Evolutionary conservation across 2,113 vertebrate genomes (phyloP).

Genomic region (Caracal caracal): DNA sequence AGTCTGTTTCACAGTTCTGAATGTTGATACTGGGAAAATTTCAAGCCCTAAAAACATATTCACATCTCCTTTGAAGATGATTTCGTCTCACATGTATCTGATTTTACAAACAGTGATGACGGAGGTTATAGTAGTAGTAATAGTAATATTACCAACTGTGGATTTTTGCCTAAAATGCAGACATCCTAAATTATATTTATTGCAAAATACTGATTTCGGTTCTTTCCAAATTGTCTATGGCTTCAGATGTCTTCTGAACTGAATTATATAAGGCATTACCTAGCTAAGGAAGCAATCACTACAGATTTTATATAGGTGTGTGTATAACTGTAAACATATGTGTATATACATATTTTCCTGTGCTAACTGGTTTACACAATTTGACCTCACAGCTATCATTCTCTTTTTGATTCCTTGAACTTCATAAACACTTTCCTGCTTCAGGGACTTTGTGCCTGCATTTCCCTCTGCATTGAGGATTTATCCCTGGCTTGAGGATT

Average conservation of each 20-base stretch:
- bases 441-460: neutral
- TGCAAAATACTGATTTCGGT: neutral
- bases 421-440: neutral
- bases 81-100: neutral
- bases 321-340: neutral
- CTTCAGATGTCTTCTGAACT: neutral
- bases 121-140: neutral
- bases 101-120: neutral
- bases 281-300: neutral
- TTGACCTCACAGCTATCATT: neutral
- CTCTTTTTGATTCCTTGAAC: neutral
- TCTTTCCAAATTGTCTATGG: neutral
- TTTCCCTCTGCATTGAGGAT: neutral
- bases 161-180: constrained; percentile 14
- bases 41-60: constrained; percentile 43
- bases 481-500: neutral
- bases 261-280: neutral
- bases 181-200: constrained; percentile 27
- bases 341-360: neutral
- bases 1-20: constrained; percentile 51
- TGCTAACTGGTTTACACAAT: neutral
- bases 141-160: neutral
- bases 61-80: constrained; percentile 27
- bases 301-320: neutral
- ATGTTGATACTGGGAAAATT: constrained; percentile 45